Evolutionary conservation across 1,140 invertebrate species (phyloP), one percentile per base, ranked within the genome.

Genomic region (Monochamus saltuarius): DNA sequence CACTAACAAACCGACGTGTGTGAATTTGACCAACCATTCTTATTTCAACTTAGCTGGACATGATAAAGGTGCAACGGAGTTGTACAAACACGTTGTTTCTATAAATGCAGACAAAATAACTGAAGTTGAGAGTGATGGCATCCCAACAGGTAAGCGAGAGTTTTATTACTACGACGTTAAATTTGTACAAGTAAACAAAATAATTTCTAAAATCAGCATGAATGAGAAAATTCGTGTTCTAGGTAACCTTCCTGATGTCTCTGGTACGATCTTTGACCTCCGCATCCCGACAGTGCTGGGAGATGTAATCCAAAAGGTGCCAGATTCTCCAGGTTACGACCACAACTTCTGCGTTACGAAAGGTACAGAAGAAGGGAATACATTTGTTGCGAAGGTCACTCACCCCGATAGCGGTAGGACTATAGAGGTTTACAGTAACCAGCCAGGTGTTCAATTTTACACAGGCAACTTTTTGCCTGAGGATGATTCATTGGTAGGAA

Each of bases 21-120:
- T 98, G 0, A 97, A 95, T 77, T 77, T 98, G 39, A 93, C 94
- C 0, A 97, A 96, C 77, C 95, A 98, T 75, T 84, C 90, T 4
- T 98, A 97, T 75, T 97, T 97, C 73, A 98, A 98, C 79, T 78
- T 98, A 35, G 91, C 87, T 56, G 94, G 94, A 4, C 90, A 95
- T 75, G 83, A 82, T 75, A 72, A 72, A 68, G 76, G 74, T 43
- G 65, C 73, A 38, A 43, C 59, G 19, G 85, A 85, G 64, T 64
- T 92, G 1, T 86, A 89, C 63, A 85, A 91, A 43, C 94, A 97
- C 73, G 69, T 80, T 14, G 78, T 95, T 3, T 77, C 72, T 1
- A 82, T 97, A 1, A 88, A 89, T 68, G 88, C 91, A 22, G 87
- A 93, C 78, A 78, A 77, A 17, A 92, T 88, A 72, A 90, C 89